Percentiles rank a stretch among this genome's conserved stretches.
phyloP scores from a whole-genome alignment of 2,797 vertebrate species.

The Holocentrus rufus region DNA sequence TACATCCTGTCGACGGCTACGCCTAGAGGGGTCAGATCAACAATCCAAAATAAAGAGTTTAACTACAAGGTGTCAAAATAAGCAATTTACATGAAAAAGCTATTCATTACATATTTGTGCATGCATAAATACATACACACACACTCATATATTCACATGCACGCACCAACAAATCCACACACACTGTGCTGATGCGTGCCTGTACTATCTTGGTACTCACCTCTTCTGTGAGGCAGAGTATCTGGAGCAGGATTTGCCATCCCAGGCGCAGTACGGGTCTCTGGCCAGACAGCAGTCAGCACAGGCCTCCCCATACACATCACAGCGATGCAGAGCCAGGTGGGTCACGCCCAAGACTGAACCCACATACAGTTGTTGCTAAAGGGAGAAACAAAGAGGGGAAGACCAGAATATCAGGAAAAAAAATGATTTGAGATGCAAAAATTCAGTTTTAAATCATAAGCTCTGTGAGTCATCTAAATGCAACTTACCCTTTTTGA shows the following conservation, averaged over 20 bases:
- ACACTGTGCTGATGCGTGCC: not conserved
- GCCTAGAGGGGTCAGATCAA: constrained; percentile 79
- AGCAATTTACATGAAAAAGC: not conserved
- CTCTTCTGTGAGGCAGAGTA: constrained; percentile 97
- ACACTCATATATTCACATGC: not conserved
- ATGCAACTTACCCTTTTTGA: constrained; percentile 91
- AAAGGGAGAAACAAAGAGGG: constrained; percentile 39
- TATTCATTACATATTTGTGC: not conserved
- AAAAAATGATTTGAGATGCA: not conserved
- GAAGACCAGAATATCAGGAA: not conserved
- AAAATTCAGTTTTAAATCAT: not conserved
- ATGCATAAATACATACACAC: not conserved
- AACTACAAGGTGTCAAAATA: constrained; percentile 28
- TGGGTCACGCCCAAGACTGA: constrained; percentile 93
- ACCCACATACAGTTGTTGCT: constrained; percentile 99
- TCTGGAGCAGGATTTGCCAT: constrained; percentile 95
- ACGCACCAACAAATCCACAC: not conserved
- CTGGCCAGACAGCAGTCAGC: constrained; percentile 97
- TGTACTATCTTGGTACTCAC: constrained; percentile 75
- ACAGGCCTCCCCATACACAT: constrained; percentile 94
- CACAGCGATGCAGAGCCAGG: constrained; percentile 95
- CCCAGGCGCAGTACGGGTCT: constrained; percentile 99
- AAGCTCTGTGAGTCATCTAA: not conserved
- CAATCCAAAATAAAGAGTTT: constrained; percentile 51
- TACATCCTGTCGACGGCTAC: constrained; percentile 95